Conservation (phyloP, 2,113 vertebrate species). For the Poecile atricapillus region DNA sequence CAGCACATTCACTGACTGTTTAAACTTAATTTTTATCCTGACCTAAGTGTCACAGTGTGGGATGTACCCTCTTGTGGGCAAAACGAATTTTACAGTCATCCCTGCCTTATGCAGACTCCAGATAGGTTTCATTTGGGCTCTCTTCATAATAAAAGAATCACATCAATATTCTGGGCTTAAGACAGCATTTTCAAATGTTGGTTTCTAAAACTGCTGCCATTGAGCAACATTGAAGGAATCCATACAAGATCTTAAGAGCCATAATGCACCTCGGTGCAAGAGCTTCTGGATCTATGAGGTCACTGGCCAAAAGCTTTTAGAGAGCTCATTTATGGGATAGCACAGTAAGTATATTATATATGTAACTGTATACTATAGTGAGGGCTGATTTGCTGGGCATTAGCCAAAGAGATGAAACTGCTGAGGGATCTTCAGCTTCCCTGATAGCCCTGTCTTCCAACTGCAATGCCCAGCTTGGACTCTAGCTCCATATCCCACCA, state of each 20-base stretch:
- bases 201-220: background rate
- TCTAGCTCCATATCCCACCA: background rate
- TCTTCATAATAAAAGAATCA: background rate
- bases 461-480: background rate
- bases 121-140: background rate
- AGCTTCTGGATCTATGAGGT: background rate
- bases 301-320: background rate
- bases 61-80: conserved; percentile 33
- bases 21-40: background rate
- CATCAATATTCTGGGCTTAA: background rate
- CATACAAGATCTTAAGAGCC: background rate
- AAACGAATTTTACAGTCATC: background rate
- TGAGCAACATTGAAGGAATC: background rate
- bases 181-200: background rate
- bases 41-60: rapidly evolving
- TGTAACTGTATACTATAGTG: background rate
- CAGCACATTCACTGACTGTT: background rate
- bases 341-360: too few relatives aligned
- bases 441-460: background rate
- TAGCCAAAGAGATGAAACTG: background rate
- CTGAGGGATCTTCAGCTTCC: background rate
- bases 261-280: background rate
- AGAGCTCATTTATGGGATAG: background rate
- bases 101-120: background rate
- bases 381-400: background rate